Conservation (phyloP, 1,140 invertebrate species). For the Frieseomelitta varia region DNA sequence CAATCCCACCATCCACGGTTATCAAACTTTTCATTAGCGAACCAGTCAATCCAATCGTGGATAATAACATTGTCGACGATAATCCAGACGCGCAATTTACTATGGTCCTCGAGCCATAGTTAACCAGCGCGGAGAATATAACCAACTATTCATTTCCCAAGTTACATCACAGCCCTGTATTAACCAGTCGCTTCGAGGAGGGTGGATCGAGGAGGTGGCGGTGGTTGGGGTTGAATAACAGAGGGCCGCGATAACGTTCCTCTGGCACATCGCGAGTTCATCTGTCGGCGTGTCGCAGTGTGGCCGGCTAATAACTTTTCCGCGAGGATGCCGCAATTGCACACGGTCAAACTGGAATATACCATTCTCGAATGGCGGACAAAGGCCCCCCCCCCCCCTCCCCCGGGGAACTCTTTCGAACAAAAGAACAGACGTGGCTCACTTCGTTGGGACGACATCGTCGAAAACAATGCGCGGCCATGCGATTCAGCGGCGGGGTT, state of each 20-base stretch:
- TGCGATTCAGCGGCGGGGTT: constrained; percentile 22
- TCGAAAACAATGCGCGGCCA: constrained; percentile 20
- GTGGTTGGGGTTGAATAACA: neutral
- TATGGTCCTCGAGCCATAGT: neutral
- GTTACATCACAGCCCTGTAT: neutral
- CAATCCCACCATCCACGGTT: neutral
- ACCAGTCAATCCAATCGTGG: neutral
- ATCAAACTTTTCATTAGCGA: neutral
- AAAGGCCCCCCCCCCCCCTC: neutral
- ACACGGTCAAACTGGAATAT: neutral
- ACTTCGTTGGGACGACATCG: neutral
- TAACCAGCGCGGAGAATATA: neutral
- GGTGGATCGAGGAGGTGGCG: too few relatives aligned
- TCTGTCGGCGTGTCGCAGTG: neutral
- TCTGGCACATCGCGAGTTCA: neutral
- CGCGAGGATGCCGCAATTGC: neutral
- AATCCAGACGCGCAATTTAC: neutral
- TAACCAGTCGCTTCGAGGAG: neutral
- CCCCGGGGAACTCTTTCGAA: constrained; percentile 1
- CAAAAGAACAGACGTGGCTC: constrained; percentile 18
- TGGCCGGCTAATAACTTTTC: constrained; percentile 31
- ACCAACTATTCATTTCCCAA: neutral
- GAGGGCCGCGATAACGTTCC: neutral
- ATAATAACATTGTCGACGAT: neutral
- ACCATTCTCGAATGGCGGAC: constrained; percentile 16